Conservation (phyloP, 2,797 vertebrate species). For the Cynopterus sphinx region DNA sequence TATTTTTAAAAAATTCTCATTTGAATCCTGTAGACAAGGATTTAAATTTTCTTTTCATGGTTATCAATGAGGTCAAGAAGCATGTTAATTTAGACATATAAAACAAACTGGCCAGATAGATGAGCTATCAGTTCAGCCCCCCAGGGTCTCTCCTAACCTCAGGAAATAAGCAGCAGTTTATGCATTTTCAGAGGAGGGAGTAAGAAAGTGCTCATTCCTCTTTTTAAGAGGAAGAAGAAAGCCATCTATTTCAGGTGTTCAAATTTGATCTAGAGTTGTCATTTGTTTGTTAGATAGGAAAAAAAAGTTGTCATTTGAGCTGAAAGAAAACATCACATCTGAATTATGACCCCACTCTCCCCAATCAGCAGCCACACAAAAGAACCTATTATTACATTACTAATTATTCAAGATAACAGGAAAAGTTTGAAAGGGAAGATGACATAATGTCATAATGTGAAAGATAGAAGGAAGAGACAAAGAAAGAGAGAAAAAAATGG, state of each 20-base stretch:
- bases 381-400: constrained; percentile 75
- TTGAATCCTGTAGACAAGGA: not conserved
- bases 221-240: constrained; percentile 67
- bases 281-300: constrained; percentile 82
- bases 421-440: constrained; percentile 80
- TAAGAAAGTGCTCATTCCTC: constrained; percentile 20
- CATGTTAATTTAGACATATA: not conserved
- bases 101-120: not conserved
- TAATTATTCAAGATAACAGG: constrained; percentile 80
- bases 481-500: not conserved
- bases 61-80: not conserved
- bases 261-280: constrained; percentile 74
- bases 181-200: not conserved
- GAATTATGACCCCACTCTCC: constrained; percentile 57
- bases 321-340: constrained; percentile 75
- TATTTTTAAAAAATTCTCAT: not conserved
- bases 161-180: not conserved
- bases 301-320: constrained; percentile 81
- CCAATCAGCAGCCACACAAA: constrained; percentile 69
- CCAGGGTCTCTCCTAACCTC: not conserved
- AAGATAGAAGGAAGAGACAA: constrained; percentile 77
- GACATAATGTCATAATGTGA: constrained; percentile 73
- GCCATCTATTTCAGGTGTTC: constrained; percentile 36
- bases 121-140: not conserved
- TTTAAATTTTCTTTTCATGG: not conserved